Evolutionary conservation across 2,888 invertebrate genomes (phyloP).

Genomic region (Trimorus sp.): DNA sequence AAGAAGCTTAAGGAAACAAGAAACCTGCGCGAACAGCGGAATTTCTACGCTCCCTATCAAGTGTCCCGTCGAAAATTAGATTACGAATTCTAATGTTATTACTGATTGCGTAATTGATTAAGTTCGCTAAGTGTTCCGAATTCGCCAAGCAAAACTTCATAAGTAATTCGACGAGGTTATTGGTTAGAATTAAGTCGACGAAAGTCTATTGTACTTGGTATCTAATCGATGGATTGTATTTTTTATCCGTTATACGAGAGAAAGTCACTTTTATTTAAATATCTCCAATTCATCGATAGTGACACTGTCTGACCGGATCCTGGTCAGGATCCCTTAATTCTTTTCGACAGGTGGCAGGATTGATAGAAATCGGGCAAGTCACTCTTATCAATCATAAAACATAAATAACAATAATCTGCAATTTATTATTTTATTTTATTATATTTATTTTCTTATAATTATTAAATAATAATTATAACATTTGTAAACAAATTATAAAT

Average conservation of each 20-base stretch:
- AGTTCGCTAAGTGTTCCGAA: slow-evolving; percentile 15
- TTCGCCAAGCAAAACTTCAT: slow-evolving; percentile 8
- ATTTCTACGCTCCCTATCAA: too few species aligned
- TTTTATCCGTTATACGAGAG: slow-evolving; percentile 1
- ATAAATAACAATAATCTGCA: background rate
- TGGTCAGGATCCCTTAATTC: slow-evolving; percentile 29
- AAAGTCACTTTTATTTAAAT: background rate
- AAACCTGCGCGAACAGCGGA: too few species aligned
- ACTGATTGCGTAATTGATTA: slow-evolving; percentile 16
- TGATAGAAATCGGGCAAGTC: too few species aligned
- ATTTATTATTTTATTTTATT: too few species aligned
- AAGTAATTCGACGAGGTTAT: slow-evolving; percentile 19
- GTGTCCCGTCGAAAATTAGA: background rate
- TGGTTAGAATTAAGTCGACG: slow-evolving; percentile 6
- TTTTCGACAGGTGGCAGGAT: too few species aligned
- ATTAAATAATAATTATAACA: too few species aligned
- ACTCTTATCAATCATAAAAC: background rate
- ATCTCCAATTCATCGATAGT: background rate
- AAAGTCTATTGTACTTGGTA: background rate
- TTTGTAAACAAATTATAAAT: background rate
- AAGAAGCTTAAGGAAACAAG: too few species aligned
- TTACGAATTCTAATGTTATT: slow-evolving; percentile 5
- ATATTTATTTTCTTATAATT: too few species aligned
- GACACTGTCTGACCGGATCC: slow-evolving; percentile 25
- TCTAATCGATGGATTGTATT: slow-evolving; percentile 2